Evolutionary conservation across 37 sponge, comb jelly and placozoan genomes (phyloP), one percentile per base, ranked within the genome.

Genomic region (Corticium candelabrum): DNA sequence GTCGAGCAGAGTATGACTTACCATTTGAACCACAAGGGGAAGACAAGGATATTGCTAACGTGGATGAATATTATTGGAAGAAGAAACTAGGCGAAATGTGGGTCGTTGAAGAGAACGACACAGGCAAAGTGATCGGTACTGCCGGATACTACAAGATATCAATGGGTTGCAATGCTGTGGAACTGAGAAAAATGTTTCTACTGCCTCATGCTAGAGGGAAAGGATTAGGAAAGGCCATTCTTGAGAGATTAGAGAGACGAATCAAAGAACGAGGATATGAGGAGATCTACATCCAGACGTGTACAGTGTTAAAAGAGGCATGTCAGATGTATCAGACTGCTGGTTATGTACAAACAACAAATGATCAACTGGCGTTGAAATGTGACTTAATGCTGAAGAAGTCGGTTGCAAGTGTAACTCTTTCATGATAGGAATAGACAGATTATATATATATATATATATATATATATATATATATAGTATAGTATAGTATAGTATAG

Each of bases 131-230:
- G 15, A 80, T 87, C 2, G 87, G 87, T 5, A 69, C 84, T 40
- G 78, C 67, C 4, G 87, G 56, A 0, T 87, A 82, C 41, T 79
- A 83, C 27, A 62, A 87, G 40, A 36, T 70, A 3, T 30, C 35
- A 11, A 35, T 1, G 1, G 83, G 74, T 37, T 37, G 57, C 34
- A 75, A 40, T 31, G 32, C 41, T 37, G 87, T 79, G 1, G 87
- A 87, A 43, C 80, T 87, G 67, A 40, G 84, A 29, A 87, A 87
- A 31, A 87, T 87, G 84, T 87, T 79, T 68, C 77, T 87, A 0
- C 70, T 79, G 0, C 84, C 84, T 4, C 80, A 83, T 7, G 84
- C 82, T 0, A 83, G 87, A 39, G 87, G 87, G 40, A 83, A 87
- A 39, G 83, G 78, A 21, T 62, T 87, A 32, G 87, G 87, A 36